Base-by-base conservation (phyloP, 2,113 vertebrate species). In the Polypterus bichir region DNA sequence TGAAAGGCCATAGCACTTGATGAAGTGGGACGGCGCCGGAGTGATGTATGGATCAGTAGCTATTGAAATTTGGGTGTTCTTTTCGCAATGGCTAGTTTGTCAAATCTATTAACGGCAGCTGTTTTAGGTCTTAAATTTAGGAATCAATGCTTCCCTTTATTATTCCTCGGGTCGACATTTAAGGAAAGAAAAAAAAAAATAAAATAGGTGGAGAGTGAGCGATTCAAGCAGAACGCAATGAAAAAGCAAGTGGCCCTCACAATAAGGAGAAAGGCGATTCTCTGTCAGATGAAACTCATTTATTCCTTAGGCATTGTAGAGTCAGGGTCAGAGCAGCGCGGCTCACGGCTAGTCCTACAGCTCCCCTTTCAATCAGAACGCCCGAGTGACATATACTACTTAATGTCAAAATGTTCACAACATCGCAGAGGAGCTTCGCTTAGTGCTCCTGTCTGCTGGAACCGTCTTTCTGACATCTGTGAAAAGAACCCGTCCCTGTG, bases 81-180 rank as follows among this genome's bases (percentile, higher is more conserved):
- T 69, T 77, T 73, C 80, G 70, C 77, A 77, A 81, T 79, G 79
- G 73, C 76, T 76, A 76, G 81, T 80, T 83, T 77, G 79, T 68
- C 55, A 55, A 72, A 73, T 69, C 70, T 72, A 75, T 73, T 65
- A 63, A 62, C 70, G 75, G 69, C 73, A 76, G 76, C 77, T 27
- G 27, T 27, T 27, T 27, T 27, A 27, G 27, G 27, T 27, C 27
- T 27, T 27, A 27, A 27, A 27, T 27, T 27, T 27, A 27, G 27
- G 27, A 27, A 27, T 27, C 27, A 6, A 73, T 71, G 67, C 70
- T 64, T 70, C 71, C 67, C 45, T 64, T 61, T 3, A 59, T 49
- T 64, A 63, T 58, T 48, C 8, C 10, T 48, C 47, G 4, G 47
- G 27, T 27, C 27, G 27, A 27, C 27, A 27, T 27, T 27, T 27